Conservation (phyloP, 2,113 vertebrate species). For the Hydrolagus affinis region DNA sequence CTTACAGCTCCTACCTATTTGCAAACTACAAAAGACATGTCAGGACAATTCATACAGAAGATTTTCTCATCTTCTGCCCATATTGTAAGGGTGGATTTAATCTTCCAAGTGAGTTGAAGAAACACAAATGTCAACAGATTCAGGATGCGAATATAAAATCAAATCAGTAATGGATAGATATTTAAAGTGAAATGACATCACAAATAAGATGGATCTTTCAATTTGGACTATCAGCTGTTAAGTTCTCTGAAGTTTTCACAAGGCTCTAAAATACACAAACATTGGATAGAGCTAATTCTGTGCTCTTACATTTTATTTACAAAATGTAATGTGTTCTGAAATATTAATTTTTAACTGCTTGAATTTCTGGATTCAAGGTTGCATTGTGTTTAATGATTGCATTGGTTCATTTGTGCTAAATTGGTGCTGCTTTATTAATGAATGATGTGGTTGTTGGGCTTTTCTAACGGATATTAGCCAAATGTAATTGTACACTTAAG, state of each 20-base stretch:
- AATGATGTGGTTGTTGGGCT: background rate
- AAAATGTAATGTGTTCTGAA: no score
- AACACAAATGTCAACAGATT: constrained; percentile 24
- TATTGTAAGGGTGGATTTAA: constrained; percentile 22
- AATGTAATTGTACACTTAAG: background rate
- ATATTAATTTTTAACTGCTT: no score
- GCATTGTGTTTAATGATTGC: no score
- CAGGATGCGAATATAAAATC: constrained; percentile 1
- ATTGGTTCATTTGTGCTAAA: no score
- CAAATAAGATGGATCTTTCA: background rate
- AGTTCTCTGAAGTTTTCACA: background rate
- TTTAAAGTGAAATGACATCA: background rate
- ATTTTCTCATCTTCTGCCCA: constrained; percentile 20
- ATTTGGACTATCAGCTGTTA: background rate
- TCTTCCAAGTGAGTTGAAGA: constrained; percentile 24
- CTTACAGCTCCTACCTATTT: constrained; percentile 26
- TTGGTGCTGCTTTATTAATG: background rate
- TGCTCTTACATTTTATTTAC: background rate
- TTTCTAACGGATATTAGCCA: background rate
- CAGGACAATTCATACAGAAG: constrained; percentile 9
- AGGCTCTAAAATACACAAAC: background rate
- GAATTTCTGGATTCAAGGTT: no score
- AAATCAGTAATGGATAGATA: constrained; percentile 4
- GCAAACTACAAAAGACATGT: constrained; percentile 25
- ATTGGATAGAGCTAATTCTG: background rate